phyloP scores from a whole-genome alignment of 2,888 invertebrate genomes.

The Drepana falcataria region DNA sequence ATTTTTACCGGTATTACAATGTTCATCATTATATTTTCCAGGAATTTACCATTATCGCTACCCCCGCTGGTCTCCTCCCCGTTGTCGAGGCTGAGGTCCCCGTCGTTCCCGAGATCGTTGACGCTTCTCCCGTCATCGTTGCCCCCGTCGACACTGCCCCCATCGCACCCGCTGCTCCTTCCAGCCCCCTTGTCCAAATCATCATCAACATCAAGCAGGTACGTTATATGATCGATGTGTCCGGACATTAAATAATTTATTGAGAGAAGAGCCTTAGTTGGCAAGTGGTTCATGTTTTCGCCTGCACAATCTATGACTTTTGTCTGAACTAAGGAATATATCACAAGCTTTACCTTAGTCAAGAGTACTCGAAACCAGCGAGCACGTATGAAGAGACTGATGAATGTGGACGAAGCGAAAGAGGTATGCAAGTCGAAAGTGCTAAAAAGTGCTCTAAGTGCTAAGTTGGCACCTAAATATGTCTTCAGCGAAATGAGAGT shows the following conservation, averaged over 20 bases:
- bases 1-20: neutral
- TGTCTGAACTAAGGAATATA: no score
- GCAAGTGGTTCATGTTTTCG: no score
- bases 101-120: slow-evolving; percentile 10
- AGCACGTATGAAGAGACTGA: no score
- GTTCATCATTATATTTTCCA: neutral
- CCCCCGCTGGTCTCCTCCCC: slow-evolving; percentile 13
- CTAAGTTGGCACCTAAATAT: no score
- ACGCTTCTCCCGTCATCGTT: slow-evolving; percentile 5
- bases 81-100: slow-evolving; percentile 1
- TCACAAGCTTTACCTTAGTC: no score
- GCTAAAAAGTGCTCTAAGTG: no score
- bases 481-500: no score
- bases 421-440: no score
- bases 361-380: no score
- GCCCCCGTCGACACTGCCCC: slow-evolving; percentile 16
- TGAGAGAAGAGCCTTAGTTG: neutral
- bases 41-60: slow-evolving; percentile 8
- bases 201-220: slow-evolving; percentile 40
- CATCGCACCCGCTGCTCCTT: slow-evolving; percentile 17
- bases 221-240: slow-evolving; percentile 1
- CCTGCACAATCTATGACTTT: no score
- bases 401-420: no score
- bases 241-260: neutral
- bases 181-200: slow-evolving; percentile 49